Conservation (phyloP, 2,797 vertebrate species). For the Anguilla obscura region DNA sequence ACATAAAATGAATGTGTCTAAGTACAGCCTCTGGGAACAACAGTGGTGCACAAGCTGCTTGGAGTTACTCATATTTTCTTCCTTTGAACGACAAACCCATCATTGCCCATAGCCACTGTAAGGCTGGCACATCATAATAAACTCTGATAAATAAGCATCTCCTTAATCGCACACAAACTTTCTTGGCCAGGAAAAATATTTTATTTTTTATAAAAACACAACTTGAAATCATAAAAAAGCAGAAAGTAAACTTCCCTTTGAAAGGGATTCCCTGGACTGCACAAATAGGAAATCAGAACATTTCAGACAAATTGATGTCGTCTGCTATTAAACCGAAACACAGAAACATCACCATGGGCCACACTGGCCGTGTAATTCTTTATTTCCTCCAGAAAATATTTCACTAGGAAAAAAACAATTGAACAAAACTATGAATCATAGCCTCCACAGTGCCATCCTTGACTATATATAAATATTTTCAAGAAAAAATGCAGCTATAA, state of each 20-base stretch:
- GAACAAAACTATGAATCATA: not conserved
- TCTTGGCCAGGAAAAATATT: no score
- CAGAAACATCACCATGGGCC: not conserved
- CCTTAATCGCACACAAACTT: no score
- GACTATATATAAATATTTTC: not conserved
- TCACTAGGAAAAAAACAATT: not conserved
- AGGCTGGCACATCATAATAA: no score
- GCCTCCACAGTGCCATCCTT: not conserved
- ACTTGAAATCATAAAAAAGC: not conserved
- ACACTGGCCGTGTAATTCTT: not conserved
- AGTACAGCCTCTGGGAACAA: not conserved
- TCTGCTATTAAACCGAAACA: not conserved
- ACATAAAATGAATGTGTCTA: no score
- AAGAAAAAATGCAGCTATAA: not conserved
- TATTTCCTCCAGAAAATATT: not conserved
- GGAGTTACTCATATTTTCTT: not conserved
- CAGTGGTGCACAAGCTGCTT: not conserved
- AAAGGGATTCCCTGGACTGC: not conserved
- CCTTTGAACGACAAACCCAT: not conserved
- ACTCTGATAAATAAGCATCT: no score
- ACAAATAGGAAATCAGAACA: not conserved
- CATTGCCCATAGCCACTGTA: no score
- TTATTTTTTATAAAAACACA: not conserved
- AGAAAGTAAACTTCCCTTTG: not conserved
- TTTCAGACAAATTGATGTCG: not conserved